These are phyloP conservation scores for Antheraea yamamai DNA, from an alignment of 2,888 invertebrate genomes.

Conservation along the genomic window DNA sequence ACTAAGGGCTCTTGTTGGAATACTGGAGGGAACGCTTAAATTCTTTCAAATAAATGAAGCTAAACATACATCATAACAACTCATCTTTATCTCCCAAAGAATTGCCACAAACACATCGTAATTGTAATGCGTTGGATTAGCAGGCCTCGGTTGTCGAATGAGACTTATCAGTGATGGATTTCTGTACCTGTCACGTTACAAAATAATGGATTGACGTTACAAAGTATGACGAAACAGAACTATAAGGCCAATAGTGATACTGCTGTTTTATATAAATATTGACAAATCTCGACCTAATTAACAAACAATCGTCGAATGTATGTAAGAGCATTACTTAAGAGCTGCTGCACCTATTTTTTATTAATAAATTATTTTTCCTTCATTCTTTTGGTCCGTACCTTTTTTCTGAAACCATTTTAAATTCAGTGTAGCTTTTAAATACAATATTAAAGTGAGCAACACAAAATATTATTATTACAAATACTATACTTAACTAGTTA, in stretches of 20 bases:
- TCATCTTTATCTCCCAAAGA: background rate
- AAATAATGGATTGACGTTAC: background rate
- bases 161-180: conserved; percentile 14
- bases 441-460: too few relatives aligned
- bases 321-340: too few relatives aligned
- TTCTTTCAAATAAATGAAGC: background rate
- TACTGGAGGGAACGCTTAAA: background rate
- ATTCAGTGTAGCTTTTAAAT: too few relatives aligned
- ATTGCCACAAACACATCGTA: background rate
- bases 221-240: background rate
- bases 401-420: too few relatives aligned
- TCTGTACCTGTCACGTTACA: background rate
- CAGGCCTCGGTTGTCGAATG: background rate
- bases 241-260: background rate
- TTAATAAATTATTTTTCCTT: too few relatives aligned
- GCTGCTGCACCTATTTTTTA: too few relatives aligned
- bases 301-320: too few relatives aligned
- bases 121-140: background rate
- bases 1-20: too few relatives aligned
- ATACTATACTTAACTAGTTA: too few relatives aligned
- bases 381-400: too few relatives aligned
- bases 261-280: background rate
- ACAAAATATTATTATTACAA: too few relatives aligned
- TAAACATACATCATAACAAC: background rate
- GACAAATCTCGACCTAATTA: background rate